Evolutionary conservation across 2,888 invertebrate species (phyloP), one percentile per base, ranked within the genome.

Genomic region (Synanthedon vespiformis): DNA sequence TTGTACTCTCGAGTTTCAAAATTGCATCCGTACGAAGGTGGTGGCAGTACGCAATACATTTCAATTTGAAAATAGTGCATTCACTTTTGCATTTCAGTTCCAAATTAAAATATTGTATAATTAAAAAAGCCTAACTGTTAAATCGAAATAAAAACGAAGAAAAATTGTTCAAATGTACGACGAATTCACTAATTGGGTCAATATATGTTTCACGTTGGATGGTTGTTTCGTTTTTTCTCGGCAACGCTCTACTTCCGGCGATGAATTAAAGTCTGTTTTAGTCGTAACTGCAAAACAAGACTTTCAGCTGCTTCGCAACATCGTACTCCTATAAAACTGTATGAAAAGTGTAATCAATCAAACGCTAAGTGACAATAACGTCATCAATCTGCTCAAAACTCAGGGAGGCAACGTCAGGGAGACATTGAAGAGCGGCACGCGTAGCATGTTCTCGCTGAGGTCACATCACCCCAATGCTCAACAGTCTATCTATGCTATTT

Each of bases 301-400:
- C 44, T 44, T 44, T 44, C 13, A 12, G 16, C 14, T 48, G 16
- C 16, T 12, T 16, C 48, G 48, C 14, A 48, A 16, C 48, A 48
- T 10, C 44, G 44, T 44, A 18, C 18, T 48, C 48, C 18, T 54
- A 62, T 61, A 58, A 57, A 59, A 61, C 40, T 49, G 40, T 55
- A 54, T 34, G 56, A 55, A 60, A 64, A 65, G 60, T 60, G 57
- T 63, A 66, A 76, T 80, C 76, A 70, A 76, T 79, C 77, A 77
- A 62, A 60, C 44, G 53, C 55, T 57, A 60, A 64, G 67, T 68
- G 72, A 74, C 70, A 77, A 72, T 72, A 44, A 67, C 65, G 67
- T 70, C 73, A 74, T 76, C 72, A 68, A 76, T 77, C 68, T 71
- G 62, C 63, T 73, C 60, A 68, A 68, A 70, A 71, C 68, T 74